Conservation (phyloP, 2,888 invertebrate genomes). For the Agrochola lota region DNA sequence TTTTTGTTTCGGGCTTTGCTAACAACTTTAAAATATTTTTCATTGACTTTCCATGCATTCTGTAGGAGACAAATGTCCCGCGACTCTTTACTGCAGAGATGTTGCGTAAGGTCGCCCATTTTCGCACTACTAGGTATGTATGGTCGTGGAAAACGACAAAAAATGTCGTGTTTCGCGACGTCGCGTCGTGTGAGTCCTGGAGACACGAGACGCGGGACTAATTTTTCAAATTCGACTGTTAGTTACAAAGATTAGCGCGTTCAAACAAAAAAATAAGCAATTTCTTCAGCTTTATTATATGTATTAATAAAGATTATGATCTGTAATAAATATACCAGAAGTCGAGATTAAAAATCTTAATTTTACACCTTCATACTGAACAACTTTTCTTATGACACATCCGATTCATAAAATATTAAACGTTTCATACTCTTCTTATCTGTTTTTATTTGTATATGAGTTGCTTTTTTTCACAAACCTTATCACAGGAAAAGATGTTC, state of each 20-base stretch:
- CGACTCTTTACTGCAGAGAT: neutral
- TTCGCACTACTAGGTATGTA: neutral
- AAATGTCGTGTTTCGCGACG: neutral
- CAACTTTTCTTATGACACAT: neutral
- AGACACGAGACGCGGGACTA: neutral
- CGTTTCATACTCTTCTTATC: neutral
- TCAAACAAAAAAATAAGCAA: too few species aligned
- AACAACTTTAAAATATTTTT: neutral
- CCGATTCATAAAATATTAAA: neutral
- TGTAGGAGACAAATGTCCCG: neutral
- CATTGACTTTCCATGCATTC: neutral
- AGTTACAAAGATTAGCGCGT: too few species aligned
- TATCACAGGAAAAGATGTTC: neutral
- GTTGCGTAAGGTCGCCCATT: neutral
- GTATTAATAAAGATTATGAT: too few species aligned
- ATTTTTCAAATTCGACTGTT: too few species aligned
- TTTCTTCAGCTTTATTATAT: too few species aligned
- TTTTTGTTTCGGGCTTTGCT: neutral
- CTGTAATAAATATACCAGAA: too few species aligned
- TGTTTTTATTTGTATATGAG: neutral
- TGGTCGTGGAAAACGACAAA: neutral
- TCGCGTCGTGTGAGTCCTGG: neutral
- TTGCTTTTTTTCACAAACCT: neutral
- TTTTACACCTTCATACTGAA: neutral
- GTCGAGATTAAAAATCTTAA: neutral